A percentile compares a stretch with the other conserved stretches of the same genome.
Conservation (phyloP, 2,888 invertebrate genomes). For the Sussaba pulchella region DNA sequence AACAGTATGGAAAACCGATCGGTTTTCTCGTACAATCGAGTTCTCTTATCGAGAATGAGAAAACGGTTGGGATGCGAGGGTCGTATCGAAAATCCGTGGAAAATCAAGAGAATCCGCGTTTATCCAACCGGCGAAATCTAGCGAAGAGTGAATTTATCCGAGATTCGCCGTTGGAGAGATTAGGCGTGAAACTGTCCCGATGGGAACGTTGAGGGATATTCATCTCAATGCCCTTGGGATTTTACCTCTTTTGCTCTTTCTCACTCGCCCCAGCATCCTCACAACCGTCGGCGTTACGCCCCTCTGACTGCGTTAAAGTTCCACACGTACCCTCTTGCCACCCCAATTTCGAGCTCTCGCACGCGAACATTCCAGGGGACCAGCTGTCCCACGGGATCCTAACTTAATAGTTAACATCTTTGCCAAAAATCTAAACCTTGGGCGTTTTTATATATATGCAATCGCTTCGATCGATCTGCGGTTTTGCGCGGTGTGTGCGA, state of each 20-base stretch:
- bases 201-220: conserved; percentile 69
- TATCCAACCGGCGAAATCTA: conserved; percentile 55
- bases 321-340: conserved; percentile 71
- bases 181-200: conserved; percentile 74
- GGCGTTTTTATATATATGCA: conserved; percentile 58
- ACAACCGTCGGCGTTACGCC: conserved; percentile 28
- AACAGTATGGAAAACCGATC: conserved; percentile 13
- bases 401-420: conserved; percentile 76
- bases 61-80: conserved; percentile 6
- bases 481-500: background rate
- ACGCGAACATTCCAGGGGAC: conserved; percentile 56
- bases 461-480: conserved; percentile 45
- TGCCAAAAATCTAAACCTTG: conserved; percentile 41
- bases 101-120: conserved; percentile 45
- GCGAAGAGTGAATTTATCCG: conserved; percentile 64
- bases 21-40: conserved; percentile 9
- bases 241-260: conserved; percentile 50
- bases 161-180: conserved; percentile 73
- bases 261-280: conserved; percentile 40
- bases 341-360: conserved; percentile 64
- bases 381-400: conserved; percentile 73
- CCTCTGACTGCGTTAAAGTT: conserved; percentile 68
- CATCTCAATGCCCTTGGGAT: conserved; percentile 55
- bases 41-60: conserved; percentile 36
- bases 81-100: conserved; percentile 49